phyloP scores from a whole-genome alignment of 1,140 invertebrate genomes.

The Pseudomyrmex sp. region DNA sequence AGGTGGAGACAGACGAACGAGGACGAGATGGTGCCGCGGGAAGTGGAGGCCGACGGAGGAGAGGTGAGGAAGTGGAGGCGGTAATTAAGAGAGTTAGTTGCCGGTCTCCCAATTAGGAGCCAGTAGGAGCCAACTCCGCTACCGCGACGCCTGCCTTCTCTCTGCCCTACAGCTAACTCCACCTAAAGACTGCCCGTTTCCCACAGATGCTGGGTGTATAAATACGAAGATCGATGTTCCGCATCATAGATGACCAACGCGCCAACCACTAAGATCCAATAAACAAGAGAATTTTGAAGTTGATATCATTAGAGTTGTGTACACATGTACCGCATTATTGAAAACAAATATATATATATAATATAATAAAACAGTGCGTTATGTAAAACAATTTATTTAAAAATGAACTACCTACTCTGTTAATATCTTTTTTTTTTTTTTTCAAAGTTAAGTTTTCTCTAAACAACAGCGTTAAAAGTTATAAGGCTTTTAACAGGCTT shows the following conservation, averaged over 20 bases:
- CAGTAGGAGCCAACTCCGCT: constrained; percentile 77
- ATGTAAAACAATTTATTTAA: not conserved
- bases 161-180: constrained; percentile 78
- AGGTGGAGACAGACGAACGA: constrained; percentile 35
- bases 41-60: constrained; percentile 70
- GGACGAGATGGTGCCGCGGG: constrained; percentile 68
- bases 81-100: constrained; percentile 86
- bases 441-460: not conserved
- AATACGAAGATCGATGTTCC: constrained; percentile 61
- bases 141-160: constrained; percentile 77
- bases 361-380: not conserved
- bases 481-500: not conserved
- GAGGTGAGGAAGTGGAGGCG: constrained; percentile 81
- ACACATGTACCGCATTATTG: not conserved
- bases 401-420: not conserved
- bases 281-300: not conserved
- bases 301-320: not conserved
- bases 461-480: not conserved
- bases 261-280: not conserved
- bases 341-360: not conserved
- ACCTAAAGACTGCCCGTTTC: constrained; percentile 77
- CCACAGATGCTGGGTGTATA: constrained; percentile 59
- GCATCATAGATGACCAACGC: constrained; percentile 31
- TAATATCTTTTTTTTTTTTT: not conserved
- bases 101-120: constrained; percentile 84